phyloP scores from a whole-genome alignment of 2,113 vertebrate species.

The Corydoras maculifer region DNA sequence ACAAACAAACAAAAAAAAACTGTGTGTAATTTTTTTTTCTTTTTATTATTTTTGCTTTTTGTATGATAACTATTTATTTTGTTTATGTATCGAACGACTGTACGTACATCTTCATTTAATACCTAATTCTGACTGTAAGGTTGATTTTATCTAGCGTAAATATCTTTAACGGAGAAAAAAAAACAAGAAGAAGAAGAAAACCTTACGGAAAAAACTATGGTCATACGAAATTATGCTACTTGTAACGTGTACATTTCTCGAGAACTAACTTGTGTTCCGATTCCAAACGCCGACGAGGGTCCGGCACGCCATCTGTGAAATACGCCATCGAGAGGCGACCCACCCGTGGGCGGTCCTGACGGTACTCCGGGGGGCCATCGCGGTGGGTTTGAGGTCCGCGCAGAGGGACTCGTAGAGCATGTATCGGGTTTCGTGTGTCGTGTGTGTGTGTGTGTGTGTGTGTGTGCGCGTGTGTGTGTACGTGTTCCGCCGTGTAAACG shows the following conservation, averaged over 20 bases:
- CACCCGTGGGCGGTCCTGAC: conserved; percentile 41
- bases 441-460: conserved; percentile 16
- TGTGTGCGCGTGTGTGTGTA: conserved; percentile 12
- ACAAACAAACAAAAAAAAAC: conserved; percentile 38
- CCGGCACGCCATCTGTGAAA: conserved; percentile 57
- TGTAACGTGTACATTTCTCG: conserved; percentile 65
- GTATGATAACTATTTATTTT: conserved; percentile 71
- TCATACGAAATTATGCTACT: conserved; percentile 62
- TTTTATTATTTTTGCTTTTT: conserved; percentile 67
- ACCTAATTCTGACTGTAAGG: conserved; percentile 61
- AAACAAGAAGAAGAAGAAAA: neutral
- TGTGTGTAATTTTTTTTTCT: conserved; percentile 73
- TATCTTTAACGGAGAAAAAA: conserved; percentile 50
- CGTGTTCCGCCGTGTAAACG: conserved; percentile 20
- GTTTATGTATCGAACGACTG: conserved; percentile 72
- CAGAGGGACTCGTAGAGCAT: conserved; percentile 19
- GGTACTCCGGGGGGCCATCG: conserved; percentile 54
- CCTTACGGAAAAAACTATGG: conserved; percentile 40
- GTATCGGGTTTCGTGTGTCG: conserved; percentile 18
- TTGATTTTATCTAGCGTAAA: conserved; percentile 67
- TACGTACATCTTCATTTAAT: conserved; percentile 67
- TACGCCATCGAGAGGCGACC: neutral
- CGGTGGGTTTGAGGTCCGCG: conserved; percentile 9
- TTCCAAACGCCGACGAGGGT: conserved; percentile 52
- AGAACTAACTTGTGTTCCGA: conserved; percentile 63